Base-by-base conservation (phyloP, 2,888 invertebrate species). In the Thymelicus sylvestris region DNA sequence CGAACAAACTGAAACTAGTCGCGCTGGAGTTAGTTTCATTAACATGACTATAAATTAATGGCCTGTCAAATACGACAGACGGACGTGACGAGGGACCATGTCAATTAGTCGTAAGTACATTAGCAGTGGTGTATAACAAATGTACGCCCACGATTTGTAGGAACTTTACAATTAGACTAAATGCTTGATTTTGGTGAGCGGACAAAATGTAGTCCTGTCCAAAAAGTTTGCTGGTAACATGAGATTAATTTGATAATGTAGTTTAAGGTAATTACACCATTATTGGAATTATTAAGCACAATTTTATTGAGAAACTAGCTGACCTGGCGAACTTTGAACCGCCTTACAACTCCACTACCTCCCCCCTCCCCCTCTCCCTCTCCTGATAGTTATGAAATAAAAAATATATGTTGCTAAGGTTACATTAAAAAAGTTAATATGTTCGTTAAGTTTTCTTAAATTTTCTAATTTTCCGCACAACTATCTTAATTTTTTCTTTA, bases 1-100 rank as follows among this genome's bases (percentile, higher is more conserved):
- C 47, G 38, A 50, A 69, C 69, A 50, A 64, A 64, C 52, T n/a
- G 41, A 39, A 52, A 62, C 64, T 69, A 57, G 55, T 63, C 55
- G 38, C 55, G 24, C 10, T 39, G 69, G 50, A 64, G 64, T 62
- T 69, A 69, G 69, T 69, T 68, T 69, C 69, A 64, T 57, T 69
- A 69, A 57, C 69, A 64, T 41, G 69, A 57, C 69, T 69, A 69
- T 69, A 69, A 69, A 69, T 64, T 63, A 63, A 57, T 64, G 63
- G 63, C 48, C 63, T 69, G 69, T 69, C 69, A 69, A 69, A 69
- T 64, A 47, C 47, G 69, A 48, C 63, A 57, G 68, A 48, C 69
- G n/a, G 55, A 44, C 38, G 41, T 69, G 63, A 69, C 38, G 69
- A 69, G 63, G 69, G 69, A 39, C 48, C 38, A 39, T 64, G 63